A percentile compares a stretch with the other conserved stretches of the same genome.
phyloP scores from a whole-genome alignment of 2,888 invertebrate species.

The Nipponacmea schrenckii region DNA sequence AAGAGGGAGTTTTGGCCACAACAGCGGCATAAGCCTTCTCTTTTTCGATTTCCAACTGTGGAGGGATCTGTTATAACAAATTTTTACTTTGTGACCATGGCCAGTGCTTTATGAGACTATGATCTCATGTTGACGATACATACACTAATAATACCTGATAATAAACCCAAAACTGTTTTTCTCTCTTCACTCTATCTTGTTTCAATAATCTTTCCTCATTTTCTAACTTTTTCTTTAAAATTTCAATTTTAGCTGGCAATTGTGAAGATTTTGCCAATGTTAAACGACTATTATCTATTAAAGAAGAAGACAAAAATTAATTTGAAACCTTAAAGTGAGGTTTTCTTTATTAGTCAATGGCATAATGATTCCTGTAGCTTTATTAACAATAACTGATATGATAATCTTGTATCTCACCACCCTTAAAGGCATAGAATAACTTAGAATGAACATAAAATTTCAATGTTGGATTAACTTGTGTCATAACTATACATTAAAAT shows the following conservation, averaged over 20 bases:
- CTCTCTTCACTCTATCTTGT: conserved; percentile 42
- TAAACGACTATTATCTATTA: conserved; percentile 42
- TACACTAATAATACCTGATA: conserved; percentile 46
- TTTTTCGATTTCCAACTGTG: too few species aligned
- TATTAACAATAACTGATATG: neutral
- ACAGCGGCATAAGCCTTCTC: too few species aligned
- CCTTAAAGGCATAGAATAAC: too few species aligned
- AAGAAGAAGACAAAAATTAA: neutral
- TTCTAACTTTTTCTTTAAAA: conserved; percentile 43
- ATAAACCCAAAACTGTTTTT: conserved; percentile 56
- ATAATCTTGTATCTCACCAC: neutral
- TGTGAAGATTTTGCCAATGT: conserved; percentile 55
- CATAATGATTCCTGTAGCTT: neutral
- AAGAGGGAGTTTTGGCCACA: too few species aligned
- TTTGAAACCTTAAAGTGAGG: too few species aligned
- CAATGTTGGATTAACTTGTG: too few species aligned
- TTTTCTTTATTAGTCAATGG: neutral
- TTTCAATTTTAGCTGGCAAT: conserved; percentile 57
- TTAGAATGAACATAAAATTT: too few species aligned
- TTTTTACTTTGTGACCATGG: too few species aligned
- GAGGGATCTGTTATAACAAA: too few species aligned
- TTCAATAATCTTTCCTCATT: conserved; percentile 45
- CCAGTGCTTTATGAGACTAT: too few species aligned
- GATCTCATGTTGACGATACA: too few species aligned
- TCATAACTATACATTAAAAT: too few species aligned